Evolutionary conservation across 2,888 invertebrate species (phyloP).

Genomic region (Pseudanteris insignis): DNA sequence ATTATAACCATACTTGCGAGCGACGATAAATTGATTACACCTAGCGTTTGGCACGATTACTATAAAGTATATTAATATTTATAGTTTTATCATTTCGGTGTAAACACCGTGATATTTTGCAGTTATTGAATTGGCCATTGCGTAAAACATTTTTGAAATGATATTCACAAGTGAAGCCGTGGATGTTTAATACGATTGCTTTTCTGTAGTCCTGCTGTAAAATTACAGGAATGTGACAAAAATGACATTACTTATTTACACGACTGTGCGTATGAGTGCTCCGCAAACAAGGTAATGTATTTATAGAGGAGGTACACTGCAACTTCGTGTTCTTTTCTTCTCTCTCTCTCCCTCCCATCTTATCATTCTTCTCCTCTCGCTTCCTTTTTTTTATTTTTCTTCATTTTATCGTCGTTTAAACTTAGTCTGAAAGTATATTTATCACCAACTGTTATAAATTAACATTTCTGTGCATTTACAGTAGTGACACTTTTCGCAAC

Average conservation of each 20-base stretch:
- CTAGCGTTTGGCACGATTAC: too few relatives aligned
- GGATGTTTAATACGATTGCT: constrained; percentile 16
- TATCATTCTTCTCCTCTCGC: constrained; percentile 40
- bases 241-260: constrained; percentile 58
- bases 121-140: background rate
- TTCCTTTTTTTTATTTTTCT: too few relatives aligned
- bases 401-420: constrained; percentile 49
- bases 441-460: constrained; percentile 44
- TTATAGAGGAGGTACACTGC: constrained; percentile 58
- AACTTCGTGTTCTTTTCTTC: constrained; percentile 43
- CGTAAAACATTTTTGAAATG: background rate
- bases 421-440: constrained; percentile 45
- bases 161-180: background rate
- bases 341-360: constrained; percentile 42
- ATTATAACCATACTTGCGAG: too few relatives aligned
- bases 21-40: too few relatives aligned
- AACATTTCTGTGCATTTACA: constrained; percentile 37
- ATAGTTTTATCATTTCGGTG: too few relatives aligned
- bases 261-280: constrained; percentile 60
- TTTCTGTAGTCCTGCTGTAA: constrained; percentile 21
- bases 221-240: constrained; percentile 53
- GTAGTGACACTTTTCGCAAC: constrained; percentile 19
- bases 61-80: too few relatives aligned
- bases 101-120: background rate
- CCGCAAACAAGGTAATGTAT: constrained; percentile 65